These are phyloP conservation scores for Drosophila lutescens DNA, from an alignment of 2,888 invertebrate genomes.

Conservation along the genomic window DNA sequence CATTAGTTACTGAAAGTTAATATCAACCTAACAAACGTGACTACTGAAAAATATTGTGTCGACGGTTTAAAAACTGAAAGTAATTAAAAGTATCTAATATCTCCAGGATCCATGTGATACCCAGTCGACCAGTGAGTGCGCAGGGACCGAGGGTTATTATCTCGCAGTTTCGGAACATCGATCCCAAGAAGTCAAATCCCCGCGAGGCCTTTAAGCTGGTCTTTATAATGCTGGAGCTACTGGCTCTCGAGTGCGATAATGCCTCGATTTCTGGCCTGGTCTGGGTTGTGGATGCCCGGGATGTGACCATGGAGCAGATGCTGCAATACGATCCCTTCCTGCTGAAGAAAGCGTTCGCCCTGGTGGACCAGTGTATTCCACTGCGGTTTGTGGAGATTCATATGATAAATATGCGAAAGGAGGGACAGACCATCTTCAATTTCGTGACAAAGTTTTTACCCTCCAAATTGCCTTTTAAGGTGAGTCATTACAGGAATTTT, in stretches of 20 bases:
- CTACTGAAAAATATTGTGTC: not conserved
- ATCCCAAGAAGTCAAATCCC: constrained; percentile 67
- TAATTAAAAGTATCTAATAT: not conserved
- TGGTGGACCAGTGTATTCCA: constrained; percentile 74
- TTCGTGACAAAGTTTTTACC: constrained; percentile 74
- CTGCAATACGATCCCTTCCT: constrained; percentile 72
- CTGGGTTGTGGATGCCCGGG: constrained; percentile 72
- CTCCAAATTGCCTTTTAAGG: constrained; percentile 70
- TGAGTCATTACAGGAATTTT: constrained; percentile 25
- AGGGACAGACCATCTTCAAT: constrained; percentile 66
- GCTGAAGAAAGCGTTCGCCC: constrained; percentile 68
- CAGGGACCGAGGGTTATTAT: constrained; percentile 69
- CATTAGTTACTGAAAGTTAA: not conserved
- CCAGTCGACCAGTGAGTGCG: constrained; percentile 55
- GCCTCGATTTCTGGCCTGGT: constrained; percentile 68
- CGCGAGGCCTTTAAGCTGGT: constrained; percentile 76
- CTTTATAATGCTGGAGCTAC: constrained; percentile 75
- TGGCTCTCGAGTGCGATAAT: constrained; percentile 73
- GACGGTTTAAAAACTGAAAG: too few species aligned
- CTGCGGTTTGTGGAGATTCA: constrained; percentile 73
- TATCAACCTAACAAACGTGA: not conserved
- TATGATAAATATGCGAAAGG: constrained; percentile 75
- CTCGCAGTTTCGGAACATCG: constrained; percentile 73
- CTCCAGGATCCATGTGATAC: constrained; percentile 71
- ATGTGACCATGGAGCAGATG: constrained; percentile 76